These are phyloP conservation scores for Cichladusa arquata DNA, from an alignment of 2,113 vertebrate genomes.

Conservation along the genomic window DNA sequence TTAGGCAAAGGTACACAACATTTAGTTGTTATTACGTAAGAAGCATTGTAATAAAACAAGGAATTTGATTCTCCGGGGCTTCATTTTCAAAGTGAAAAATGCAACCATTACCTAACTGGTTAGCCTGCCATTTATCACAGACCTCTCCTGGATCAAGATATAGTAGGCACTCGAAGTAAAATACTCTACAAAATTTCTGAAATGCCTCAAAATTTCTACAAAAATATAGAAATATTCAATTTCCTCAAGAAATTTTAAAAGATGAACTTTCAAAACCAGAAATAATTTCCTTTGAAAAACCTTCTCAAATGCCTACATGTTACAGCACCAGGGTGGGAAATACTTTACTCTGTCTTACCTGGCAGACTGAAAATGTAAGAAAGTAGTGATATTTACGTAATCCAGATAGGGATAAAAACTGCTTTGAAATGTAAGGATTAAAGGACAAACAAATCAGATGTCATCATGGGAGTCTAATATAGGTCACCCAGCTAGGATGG, in stretches of 20 bases:
- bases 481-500: neutral
- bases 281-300: neutral
- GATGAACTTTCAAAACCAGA: neutral
- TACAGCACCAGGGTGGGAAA: neutral
- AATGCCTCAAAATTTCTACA: neutral
- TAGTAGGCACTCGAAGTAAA: neutral
- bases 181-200: neutral
- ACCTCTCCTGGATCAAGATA: neutral
- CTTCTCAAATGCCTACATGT: neutral
- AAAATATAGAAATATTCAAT: neutral
- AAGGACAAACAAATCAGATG: neutral
- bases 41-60: neutral
- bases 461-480: fast-evolving
- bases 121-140: neutral
- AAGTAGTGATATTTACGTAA: neutral
- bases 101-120: neutral
- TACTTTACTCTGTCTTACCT: neutral
- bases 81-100: neutral
- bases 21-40: neutral
- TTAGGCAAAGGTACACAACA: neutral
- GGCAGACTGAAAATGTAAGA: neutral
- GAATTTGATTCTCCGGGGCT: neutral
- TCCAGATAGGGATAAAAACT: neutral
- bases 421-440: neutral
- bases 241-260: neutral